Base-by-base conservation (phyloP, 2,888 invertebrate genomes). In the Drosophila greeni region DNA sequence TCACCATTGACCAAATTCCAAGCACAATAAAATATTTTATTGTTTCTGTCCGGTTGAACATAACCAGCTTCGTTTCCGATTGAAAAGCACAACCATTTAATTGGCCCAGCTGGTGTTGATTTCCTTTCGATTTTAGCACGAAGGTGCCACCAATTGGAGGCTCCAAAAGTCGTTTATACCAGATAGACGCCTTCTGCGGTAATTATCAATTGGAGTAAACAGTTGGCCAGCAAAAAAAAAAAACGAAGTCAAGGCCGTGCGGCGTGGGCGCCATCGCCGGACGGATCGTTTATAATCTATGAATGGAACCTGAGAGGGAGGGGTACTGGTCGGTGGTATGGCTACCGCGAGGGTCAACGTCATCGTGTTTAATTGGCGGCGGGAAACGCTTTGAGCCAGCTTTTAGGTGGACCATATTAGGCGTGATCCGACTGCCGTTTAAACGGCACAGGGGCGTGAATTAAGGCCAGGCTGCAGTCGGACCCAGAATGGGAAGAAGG, bases 401-500 rank as follows among this genome's bases (percentile, higher is more conserved):
- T 70, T 39, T 34, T 43, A 64, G 43, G 57, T 70, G 47, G 43
- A 61, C 80, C 80, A 74, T 82, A 73, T 75, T 62, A 72, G 74
- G 79, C 57, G 67, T 49, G 75, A 64, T 40, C 45, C 57, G 75
- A 74, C 82, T 72, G 80, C 82, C 65, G 77, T 69, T 56, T 42
- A 36, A 65, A 53, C 31, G 54, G 54, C 53, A 62, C 69, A 80
- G 64, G 80, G 80, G 80, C 82, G 80, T 74, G 60, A 73, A 73
- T 80, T 80, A 82, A 80, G 80, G 82, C 79, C 65, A 75, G 60
- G 49, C 45, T 73, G 76, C 66, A 56, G 53, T 66, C 65, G 62
- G 23, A 29, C 31, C 14, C 34, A 52, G 65, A 76, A 71, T 70
- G 67, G 77, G 68, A 57, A 60, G 67, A 71, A 65, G 56, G 39